These are phyloP conservation scores for Saguinus midas DNA, from an alignment of 2,113 vertebrate genomes.

Conservation along the genomic window DNA sequence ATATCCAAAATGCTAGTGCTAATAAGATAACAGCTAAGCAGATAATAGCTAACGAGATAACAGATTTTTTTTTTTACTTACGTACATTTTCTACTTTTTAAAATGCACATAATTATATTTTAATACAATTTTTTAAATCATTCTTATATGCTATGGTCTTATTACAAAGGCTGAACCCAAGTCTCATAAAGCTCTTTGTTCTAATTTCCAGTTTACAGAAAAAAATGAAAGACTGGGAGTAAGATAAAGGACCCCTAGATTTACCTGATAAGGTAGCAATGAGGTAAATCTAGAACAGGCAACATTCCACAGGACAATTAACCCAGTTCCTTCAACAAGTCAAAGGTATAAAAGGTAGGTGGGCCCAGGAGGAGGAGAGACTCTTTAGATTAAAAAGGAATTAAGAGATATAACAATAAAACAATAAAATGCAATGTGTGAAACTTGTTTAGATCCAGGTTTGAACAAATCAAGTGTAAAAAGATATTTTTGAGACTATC, in stretches of 20 bases:
- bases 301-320: background rate
- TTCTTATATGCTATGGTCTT: background rate
- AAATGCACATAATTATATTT: constrained; percentile 1
- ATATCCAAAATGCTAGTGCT: background rate
- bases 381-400: constrained; percentile 1
- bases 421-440: background rate
- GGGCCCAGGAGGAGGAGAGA: background rate
- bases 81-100: background rate
- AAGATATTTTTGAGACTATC: background rate
- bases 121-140: background rate
- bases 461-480: background rate
- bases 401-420: background rate
- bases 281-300: background rate
- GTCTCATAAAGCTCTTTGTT: background rate
- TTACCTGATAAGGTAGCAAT: background rate
- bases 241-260: background rate
- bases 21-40: background rate
- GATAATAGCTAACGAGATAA: background rate
- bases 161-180: constrained; percentile 11
- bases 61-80: background rate
- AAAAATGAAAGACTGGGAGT: background rate
- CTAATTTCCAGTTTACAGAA: background rate
- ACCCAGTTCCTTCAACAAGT: background rate
- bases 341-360: background rate
- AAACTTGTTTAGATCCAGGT: background rate